Percentiles rank a stretch among this genome's conserved stretches.
Evolutionary conservation across 2,113 vertebrate genomes (phyloP).

Genomic region (Carettochelys insculpta): DNA sequence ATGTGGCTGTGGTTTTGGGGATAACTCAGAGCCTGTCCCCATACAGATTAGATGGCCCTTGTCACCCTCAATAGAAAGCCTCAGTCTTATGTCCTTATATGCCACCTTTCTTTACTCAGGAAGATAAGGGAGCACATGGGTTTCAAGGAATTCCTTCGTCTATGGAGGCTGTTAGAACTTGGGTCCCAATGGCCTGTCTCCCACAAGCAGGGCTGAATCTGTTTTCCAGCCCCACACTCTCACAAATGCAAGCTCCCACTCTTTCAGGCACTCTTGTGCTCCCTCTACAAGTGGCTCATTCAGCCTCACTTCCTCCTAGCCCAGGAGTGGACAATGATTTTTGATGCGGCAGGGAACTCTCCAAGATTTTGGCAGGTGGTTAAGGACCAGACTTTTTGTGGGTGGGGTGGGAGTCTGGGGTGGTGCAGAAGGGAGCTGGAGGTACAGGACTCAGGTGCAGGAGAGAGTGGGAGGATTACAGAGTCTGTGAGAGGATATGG

Average conservation of each 20-base stretch:
- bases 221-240: background rate
- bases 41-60: accelerated
- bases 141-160: background rate
- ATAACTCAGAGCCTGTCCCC: background rate
- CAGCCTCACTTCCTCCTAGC: background rate
- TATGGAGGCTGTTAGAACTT: background rate
- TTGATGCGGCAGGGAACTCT: no score
- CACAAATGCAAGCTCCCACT: no score
- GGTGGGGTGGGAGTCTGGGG: no score
- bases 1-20: background rate
- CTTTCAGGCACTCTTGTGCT: background rate
- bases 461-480: no score
- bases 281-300: background rate
- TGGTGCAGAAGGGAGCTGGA: no score
- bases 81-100: accelerated
- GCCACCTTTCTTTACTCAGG: background rate
- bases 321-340: no score
- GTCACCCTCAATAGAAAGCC: background rate
- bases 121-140: background rate
- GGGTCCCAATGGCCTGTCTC: background rate
- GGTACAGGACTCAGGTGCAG: no score
- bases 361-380: no score
- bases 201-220: background rate
- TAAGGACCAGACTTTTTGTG: no score
- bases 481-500: no score